phyloP scores from a whole-genome alignment of 2,797 vertebrate species.

The Trichosurus vulpecula region DNA sequence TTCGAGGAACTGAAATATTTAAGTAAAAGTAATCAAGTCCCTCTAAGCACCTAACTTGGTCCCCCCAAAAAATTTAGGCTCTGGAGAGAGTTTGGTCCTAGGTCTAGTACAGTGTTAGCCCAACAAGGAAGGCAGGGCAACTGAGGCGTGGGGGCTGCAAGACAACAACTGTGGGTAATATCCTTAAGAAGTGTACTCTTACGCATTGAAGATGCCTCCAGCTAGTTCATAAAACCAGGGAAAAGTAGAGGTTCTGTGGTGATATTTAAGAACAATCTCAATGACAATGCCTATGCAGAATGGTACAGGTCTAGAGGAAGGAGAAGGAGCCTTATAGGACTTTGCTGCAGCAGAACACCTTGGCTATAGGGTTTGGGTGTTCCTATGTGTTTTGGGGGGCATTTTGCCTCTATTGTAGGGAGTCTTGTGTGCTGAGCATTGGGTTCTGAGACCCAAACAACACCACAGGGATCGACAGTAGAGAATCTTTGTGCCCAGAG shows the following conservation, averaged over 20 bases:
- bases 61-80: not conserved
- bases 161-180: not conserved
- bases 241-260: not conserved
- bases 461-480: not conserved
- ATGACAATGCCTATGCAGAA: not conserved
- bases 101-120: not conserved
- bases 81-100: not conserved
- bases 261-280: not conserved
- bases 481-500: not conserved
- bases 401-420: not conserved
- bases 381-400: not conserved
- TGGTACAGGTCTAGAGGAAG: not conserved
- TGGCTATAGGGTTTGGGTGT: not conserved
- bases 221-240: not conserved
- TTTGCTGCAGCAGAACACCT: not conserved
- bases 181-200: not conserved
- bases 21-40: not conserved
- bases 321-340: not conserved
- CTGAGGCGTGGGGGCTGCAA: not conserved
- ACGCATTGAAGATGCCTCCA: not conserved
- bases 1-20: not conserved
- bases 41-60: not conserved
- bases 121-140: not conserved
- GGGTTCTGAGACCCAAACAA: not conserved
- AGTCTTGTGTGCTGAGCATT: not conserved